Evolutionary conservation across 1,140 invertebrate genomes (phyloP), one percentile per base, ranked within the genome.

Genomic region (Drosophila lacertosa): DNA sequence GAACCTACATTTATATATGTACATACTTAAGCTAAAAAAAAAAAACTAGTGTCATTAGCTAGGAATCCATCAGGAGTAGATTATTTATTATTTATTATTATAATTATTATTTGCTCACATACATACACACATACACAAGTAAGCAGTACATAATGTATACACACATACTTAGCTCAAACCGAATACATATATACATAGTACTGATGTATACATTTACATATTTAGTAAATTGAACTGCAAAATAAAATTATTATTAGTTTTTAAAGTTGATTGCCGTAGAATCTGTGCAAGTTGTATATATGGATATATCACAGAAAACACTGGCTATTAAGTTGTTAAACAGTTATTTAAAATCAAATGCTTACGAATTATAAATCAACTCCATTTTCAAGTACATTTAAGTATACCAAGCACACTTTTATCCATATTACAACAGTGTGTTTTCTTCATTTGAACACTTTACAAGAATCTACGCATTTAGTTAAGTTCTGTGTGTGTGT

Each of bases 301-400:
- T 69, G 64, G 55, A 78, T 75, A 84, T 84, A 83, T 83, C 80
- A 84, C 80, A 83, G 75, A 84, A 84, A 84, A 65, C 50, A 74
- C 58, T 74, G 40, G 47, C 47, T 69, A 58, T 57, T n/a, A 65
- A 47, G 22, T 40, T 60, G n/a, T 29, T 29, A 29, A 29, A 29
- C 7, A 29, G 5, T 29, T 7, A 29, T 29, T 7, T 7, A 7
- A 29, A 7, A 9, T 29, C 2, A 7, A 29, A 7, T 29, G n/a
- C n/a, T 29, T 29, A 2, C 7, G 40, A 0, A 3, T n/a, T n/a
- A 37, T 15, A 54, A 39, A 11, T 40, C 26, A 35, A 35, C 47
- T 33, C 37, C 15, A 18, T 40, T 9, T 1, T 40, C 26, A 35
- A 35, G 29, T 33, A 13, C 15, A 18, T 40, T 9, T 1, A 16